Evolutionary conservation across 2,888 invertebrate genomes (phyloP).

Genomic region (Dorcus hopei): DNA sequence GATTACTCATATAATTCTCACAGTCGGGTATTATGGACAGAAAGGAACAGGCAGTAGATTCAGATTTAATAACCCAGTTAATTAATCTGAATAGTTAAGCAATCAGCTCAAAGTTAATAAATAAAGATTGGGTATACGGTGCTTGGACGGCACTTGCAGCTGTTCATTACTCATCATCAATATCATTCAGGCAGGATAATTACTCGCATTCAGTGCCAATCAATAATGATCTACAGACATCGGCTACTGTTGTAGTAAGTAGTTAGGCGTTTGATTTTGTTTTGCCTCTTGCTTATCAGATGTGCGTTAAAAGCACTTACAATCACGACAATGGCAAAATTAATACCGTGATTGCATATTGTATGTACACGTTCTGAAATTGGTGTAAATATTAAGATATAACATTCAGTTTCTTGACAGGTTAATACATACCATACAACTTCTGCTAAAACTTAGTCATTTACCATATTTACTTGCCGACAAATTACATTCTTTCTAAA

Average conservation of each 20-base stretch:
- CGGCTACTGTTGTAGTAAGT: not conserved
- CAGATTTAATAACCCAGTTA: not conserved
- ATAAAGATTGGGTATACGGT: not conserved
- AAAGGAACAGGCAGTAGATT: not conserved
- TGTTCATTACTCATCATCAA: conserved; percentile 31
- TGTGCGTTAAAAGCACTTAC: no score
- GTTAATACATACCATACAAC: no score
- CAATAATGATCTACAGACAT: conserved; percentile 18
- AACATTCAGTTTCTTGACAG: no score
- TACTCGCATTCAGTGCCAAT: conserved; percentile 30
- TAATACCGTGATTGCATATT: no score
- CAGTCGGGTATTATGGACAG: no score
- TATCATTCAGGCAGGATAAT: conserved; percentile 30
- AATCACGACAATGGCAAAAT: no score
- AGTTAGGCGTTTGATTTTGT: not conserved
- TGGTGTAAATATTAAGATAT: no score
- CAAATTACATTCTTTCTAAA: no score
- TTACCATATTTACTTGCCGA: no score
- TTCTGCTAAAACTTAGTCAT: no score
- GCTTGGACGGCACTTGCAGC: not conserved
- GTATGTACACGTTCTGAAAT: no score
- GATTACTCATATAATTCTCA: no score
- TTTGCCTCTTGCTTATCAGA: not conserved
- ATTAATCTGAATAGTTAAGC: not conserved
- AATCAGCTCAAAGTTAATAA: conserved; percentile 1